Conservation (phyloP, 2,888 invertebrate genomes). For the Chamaedrilus cognettii region DNA sequence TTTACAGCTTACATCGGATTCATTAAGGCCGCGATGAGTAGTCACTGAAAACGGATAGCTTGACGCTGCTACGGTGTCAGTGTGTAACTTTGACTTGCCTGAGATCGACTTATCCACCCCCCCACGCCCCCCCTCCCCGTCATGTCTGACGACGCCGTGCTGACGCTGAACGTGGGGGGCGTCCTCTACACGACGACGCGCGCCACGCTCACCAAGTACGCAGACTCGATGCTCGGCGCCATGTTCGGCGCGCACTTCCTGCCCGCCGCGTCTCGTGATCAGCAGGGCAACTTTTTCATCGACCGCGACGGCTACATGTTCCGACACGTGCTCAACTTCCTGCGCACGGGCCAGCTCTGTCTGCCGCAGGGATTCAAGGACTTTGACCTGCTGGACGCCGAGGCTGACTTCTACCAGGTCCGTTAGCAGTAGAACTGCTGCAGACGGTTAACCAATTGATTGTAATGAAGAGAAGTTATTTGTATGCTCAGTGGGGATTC, state of each 20-base stretch:
- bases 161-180: constrained; percentile 44
- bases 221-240: constrained; percentile 43
- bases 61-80: too few species aligned
- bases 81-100: too few species aligned
- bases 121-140: too few species aligned
- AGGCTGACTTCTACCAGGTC: constrained; percentile 47
- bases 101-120: too few species aligned
- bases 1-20: too few species aligned
- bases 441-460: too few species aligned
- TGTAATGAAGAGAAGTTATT: too few species aligned
- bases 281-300: constrained; percentile 42
- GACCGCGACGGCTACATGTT: constrained; percentile 46
- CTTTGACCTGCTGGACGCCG: constrained; percentile 43
- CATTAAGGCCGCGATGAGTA: too few species aligned
- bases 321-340: constrained; percentile 44
- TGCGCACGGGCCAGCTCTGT: constrained; percentile 41
- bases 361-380: constrained; percentile 44
- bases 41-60: too few species aligned
- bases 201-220: constrained; percentile 41
- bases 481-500: too few species aligned
- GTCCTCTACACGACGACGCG: constrained; percentile 43
- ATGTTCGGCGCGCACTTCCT: constrained; percentile 43
- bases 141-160: too few species aligned
- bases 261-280: constrained; percentile 33
- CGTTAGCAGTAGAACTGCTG: too few species aligned